These are phyloP conservation scores for Aphelinus certus DNA, from an alignment of 1,140 invertebrate genomes.

Conservation along the genomic window DNA sequence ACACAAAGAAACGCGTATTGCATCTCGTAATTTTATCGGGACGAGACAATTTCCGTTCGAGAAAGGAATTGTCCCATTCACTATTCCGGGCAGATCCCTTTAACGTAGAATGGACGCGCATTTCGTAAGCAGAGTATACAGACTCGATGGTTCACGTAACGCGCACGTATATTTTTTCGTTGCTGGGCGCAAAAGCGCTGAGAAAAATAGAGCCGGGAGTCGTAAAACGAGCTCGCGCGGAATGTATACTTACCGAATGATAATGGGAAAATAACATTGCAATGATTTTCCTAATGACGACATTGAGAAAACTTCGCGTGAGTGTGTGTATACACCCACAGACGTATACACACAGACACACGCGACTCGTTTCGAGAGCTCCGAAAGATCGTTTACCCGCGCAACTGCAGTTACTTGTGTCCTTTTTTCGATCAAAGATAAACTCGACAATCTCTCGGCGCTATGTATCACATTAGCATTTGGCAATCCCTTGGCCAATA, in stretches of 20 bases:
- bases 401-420: too few species aligned
- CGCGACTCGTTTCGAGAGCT: too few species aligned
- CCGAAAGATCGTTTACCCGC: too few species aligned
- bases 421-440: too few species aligned
- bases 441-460: too few species aligned
- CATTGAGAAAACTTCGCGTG: too few species aligned
- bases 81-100: background rate
- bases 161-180: slow-evolving; percentile 1
- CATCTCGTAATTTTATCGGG: too few species aligned
- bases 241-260: slow-evolving; percentile 1
- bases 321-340: too few species aligned
- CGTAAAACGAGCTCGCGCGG: background rate
- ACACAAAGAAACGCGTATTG: too few species aligned
- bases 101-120: background rate
- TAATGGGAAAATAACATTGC: slow-evolving; percentile 8
- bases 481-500: too few species aligned
- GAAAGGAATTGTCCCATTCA: slow-evolving; percentile 15
- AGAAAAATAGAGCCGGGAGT: slow-evolving; percentile 6
- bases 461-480: too few species aligned
- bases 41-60: slow-evolving; percentile 24
- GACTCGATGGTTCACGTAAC: slow-evolving; percentile 11
- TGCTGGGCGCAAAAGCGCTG: background rate
- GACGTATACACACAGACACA: too few species aligned
- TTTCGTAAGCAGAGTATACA: slow-evolving; percentile 22
- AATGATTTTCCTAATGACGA: background rate